Conservation (phyloP, 2,113 vertebrate genomes). For the Cottus gobio region DNA sequence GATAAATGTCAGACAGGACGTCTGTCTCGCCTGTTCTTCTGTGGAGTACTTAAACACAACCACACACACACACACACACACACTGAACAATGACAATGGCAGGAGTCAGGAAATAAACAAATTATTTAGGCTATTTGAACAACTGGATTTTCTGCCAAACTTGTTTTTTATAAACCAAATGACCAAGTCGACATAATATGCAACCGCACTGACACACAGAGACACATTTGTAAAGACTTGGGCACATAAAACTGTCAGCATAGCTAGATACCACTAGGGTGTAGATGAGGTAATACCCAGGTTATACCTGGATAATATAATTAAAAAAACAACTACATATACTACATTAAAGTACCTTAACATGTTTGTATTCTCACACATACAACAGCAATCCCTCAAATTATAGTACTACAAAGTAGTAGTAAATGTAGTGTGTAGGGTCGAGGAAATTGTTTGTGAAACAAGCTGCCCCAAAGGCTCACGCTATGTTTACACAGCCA, state of each 20-base stretch:
- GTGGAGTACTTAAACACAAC: constrained; percentile 7
- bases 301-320: not conserved
- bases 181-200: not conserved
- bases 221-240: not conserved
- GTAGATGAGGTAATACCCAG: not conserved
- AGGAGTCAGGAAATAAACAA: constrained; percentile 13
- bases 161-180: not conserved
- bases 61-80: constrained; percentile 13
- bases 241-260: not conserved
- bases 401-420: constrained; percentile 12
- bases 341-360: not conserved
- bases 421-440: constrained; percentile 20
- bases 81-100: not conserved
- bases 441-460: constrained; percentile 1
- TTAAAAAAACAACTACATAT: not conserved
- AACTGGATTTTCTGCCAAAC: constrained; percentile 32
- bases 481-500: constrained; percentile 55
- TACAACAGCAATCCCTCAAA: not conserved
- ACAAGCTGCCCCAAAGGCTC: constrained; percentile 7
- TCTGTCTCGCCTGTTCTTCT: constrained; percentile 32
- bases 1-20: constrained; percentile 30
- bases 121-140: constrained; percentile 32
- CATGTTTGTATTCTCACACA: not conserved
- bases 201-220: not conserved
- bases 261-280: not conserved